A percentile compares a stretch with the other conserved stretches of the same genome.
Conservation (phyloP, 1,140 invertebrate genomes). For the Ceratoteleas bidentatus region DNA sequence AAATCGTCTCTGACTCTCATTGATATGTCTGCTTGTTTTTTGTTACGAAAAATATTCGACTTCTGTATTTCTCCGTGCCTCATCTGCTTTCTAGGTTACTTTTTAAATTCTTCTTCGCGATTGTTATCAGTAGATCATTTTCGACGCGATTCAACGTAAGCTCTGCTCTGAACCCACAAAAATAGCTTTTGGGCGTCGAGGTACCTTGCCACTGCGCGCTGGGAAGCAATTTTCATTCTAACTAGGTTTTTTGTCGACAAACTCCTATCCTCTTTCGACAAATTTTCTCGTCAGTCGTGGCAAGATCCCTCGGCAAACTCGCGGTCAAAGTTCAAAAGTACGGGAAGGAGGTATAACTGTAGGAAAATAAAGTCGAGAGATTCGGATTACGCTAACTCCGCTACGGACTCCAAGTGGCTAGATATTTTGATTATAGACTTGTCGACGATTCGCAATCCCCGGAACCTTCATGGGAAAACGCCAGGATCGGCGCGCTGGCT, state of each 20-base stretch:
- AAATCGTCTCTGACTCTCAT: constrained; percentile 45
- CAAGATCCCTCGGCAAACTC: constrained; percentile 2
- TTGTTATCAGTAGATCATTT: constrained; percentile 37
- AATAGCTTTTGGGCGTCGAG: too few relatives aligned
- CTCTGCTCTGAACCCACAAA: too few relatives aligned
- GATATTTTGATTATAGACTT: constrained; percentile 46
- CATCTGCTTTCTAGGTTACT: too few relatives aligned
- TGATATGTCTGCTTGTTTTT: constrained; percentile 25
- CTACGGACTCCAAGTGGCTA: constrained; percentile 10
- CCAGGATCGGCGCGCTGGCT: too few relatives aligned
- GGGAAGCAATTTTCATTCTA: too few relatives aligned
- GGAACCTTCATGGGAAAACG: too few relatives aligned
- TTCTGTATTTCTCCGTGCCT: too few relatives aligned
- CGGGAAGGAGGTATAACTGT: constrained; percentile 5
- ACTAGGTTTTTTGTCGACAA: too few relatives aligned
- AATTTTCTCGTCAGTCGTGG: not conserved
- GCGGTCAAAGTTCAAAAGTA: constrained; percentile 22
- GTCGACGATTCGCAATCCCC: constrained; percentile 18
- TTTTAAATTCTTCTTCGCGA: constrained; percentile 5
- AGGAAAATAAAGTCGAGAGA: constrained; percentile 28
- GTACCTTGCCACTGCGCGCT: too few relatives aligned
- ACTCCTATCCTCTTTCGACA: too few relatives aligned
- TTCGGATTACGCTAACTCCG: constrained; percentile 21
- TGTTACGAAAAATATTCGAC: not conserved
- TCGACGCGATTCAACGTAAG: not conserved